Percentiles rank a stretch among this genome's conserved stretches.
Evolutionary conservation across 2,888 invertebrate genomes (phyloP).

Genomic region (Ormyrus rosae): DNA sequence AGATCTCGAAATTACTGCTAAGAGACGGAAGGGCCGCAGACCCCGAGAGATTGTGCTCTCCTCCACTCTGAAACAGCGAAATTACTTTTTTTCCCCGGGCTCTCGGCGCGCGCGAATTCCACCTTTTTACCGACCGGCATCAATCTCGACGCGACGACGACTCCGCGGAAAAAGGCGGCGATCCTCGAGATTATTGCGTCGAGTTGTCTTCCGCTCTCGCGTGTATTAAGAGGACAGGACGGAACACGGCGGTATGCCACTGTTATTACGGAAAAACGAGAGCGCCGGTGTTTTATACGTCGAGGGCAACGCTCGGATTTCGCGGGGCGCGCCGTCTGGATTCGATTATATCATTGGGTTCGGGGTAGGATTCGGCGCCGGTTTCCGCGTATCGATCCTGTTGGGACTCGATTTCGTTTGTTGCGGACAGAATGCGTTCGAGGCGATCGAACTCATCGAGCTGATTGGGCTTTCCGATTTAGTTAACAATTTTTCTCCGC

Average conservation of each 20-base stretch:
- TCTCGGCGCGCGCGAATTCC: constrained; percentile 1
- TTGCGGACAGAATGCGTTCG: background rate
- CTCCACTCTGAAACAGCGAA: constrained; percentile 16
- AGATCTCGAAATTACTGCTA: constrained; percentile 59
- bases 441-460: too few species aligned
- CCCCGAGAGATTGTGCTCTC: background rate
- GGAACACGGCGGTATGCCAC: too few species aligned
- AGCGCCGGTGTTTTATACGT: too few species aligned
- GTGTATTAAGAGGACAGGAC: background rate
- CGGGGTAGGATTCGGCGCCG: too few species aligned
- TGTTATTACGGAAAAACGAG: background rate
- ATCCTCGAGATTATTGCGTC: background rate
- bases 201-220: background rate
- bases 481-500: too few species aligned
- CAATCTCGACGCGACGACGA: too few species aligned
- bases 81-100: constrained; percentile 19
- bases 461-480: too few species aligned
- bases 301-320: too few species aligned
- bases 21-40: constrained; percentile 19
- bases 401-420: background rate
- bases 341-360: too few species aligned
- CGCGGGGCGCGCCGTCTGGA: too few species aligned
- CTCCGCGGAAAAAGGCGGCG: too few species aligned
- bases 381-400: background rate
- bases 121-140: background rate